Base-by-base conservation (phyloP, 1,140 invertebrate genomes). In the Drosophila repleta region DNA sequence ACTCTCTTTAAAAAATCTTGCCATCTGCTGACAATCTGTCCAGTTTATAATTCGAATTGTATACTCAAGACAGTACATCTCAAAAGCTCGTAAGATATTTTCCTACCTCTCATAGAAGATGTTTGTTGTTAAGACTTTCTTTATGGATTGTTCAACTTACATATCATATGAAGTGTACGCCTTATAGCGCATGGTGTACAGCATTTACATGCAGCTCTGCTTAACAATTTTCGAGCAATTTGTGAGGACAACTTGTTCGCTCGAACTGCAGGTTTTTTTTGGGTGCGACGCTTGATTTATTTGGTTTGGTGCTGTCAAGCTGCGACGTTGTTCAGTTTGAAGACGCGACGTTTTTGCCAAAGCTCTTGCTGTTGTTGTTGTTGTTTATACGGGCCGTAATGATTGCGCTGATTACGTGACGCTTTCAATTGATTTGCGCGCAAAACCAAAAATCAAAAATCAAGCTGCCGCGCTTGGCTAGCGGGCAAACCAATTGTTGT, bases 361-460 rank as follows among this genome's bases (percentile, higher is more conserved):
- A 48, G 52, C 18, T 41, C 21, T 51, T 62, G 32, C 18, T 67
- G 48, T 74, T 83, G 61, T 73, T 83, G 49, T 20, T 48, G 32
- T 73, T 55, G 32, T 43, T 41, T 67, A 58, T 49, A 43, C 21
- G 21, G 65, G 46, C 64, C 57, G 74, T 67, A 76, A 87, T 85
- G 81, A 87, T 85, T 85, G 82, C 78, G 81, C 82, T 73, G 78
- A 85, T 85, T 87, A 87, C 82, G 82, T 87, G 82, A 87, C 82
- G 85, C 78, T 78, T 78, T 76, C 82, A 87, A 87, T 87, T 79
- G 82, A 82, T 87, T 87, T 79, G 68, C 69, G 74, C 58, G 78
- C 77, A 58, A 67, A 78, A 62, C 41, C 60, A 49, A 62, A 73
- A 63, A 65, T 48, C 41, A 56, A 49, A 62, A 74, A 63, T 62